Evolutionary conservation across 2,797 vertebrate species (phyloP).

Genomic region (Pogoniulus pusillus): DNA sequence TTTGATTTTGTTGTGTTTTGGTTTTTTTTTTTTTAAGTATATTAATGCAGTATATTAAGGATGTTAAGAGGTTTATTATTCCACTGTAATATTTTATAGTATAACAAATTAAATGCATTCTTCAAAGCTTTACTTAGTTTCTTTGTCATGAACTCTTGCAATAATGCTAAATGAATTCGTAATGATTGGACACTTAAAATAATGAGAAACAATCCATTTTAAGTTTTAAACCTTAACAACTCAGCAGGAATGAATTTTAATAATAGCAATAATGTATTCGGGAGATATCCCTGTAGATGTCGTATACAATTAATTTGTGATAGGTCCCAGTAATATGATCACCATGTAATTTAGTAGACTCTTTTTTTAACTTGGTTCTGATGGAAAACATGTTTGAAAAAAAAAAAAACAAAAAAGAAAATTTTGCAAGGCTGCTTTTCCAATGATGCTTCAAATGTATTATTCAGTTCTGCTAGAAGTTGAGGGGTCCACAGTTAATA

Average conservation of each 20-base stretch:
- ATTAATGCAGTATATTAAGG: not conserved
- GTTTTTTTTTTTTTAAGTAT: not conserved
- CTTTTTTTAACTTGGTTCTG: not conserved
- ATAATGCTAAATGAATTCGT: slow-evolving; percentile 5
- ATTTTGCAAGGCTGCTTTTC: not conserved
- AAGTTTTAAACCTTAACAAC: not conserved
- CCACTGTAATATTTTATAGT: not conserved
- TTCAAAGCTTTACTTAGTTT: not conserved
- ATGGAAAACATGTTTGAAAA: not conserved
- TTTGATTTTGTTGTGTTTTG: not conserved
- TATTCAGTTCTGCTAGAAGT: not conserved
- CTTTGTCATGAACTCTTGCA: slow-evolving; percentile 10
- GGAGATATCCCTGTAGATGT: not conserved
- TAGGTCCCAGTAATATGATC: not conserved
- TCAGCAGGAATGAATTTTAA: not conserved
- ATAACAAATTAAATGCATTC: slow-evolving; percentile 28
- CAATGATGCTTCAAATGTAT: not conserved
- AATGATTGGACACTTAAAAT: not conserved
- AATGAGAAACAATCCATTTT: not conserved
- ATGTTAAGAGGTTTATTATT: not conserved
- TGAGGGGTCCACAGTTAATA: not conserved
- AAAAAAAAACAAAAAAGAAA: not conserved
- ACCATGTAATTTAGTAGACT: not conserved
- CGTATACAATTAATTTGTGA: not conserved
- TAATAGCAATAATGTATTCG: not conserved